phyloP scores from a whole-genome alignment of 2,888 invertebrate genomes.

The Hipparchia semele region DNA sequence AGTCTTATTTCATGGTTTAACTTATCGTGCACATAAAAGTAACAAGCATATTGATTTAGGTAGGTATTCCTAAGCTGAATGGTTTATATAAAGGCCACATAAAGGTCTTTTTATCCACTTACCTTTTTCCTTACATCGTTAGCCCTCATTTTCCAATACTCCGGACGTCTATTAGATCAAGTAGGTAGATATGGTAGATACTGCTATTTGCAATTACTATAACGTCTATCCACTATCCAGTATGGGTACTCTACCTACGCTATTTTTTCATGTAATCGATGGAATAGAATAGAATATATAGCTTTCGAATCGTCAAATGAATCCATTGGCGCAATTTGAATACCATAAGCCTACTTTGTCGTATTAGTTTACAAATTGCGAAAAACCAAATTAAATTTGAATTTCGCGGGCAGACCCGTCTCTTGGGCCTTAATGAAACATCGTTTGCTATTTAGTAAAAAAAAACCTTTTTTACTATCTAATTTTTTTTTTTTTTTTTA shows the following conservation, averaged over 20 bases:
- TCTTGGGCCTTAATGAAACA: too few relatives aligned
- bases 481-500: too few relatives aligned
- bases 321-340: too few relatives aligned
- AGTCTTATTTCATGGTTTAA: too few relatives aligned
- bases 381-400: too few relatives aligned
- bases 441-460: not conserved
- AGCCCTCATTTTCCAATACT: slow-evolving; percentile 10
- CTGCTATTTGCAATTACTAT: not conserved
- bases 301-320: too few relatives aligned
- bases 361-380: too few relatives aligned
- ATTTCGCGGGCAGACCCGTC: too few relatives aligned
- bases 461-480: not conserved
- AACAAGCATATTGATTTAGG: not conserved
- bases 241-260: not conserved
- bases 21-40: not conserved
- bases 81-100: not conserved
- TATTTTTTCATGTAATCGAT: not conserved
- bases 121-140: slow-evolving; percentile 12
- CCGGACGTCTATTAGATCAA: not conserved
- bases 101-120: slow-evolving; percentile 9
- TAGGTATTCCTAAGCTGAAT: not conserved
- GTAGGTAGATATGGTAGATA: not conserved
- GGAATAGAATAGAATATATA: too few relatives aligned
- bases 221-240: not conserved
- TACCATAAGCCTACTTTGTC: too few relatives aligned